Base-by-base conservation (phyloP, 2,113 vertebrate genomes). In the Toxostoma redivivum region DNA sequence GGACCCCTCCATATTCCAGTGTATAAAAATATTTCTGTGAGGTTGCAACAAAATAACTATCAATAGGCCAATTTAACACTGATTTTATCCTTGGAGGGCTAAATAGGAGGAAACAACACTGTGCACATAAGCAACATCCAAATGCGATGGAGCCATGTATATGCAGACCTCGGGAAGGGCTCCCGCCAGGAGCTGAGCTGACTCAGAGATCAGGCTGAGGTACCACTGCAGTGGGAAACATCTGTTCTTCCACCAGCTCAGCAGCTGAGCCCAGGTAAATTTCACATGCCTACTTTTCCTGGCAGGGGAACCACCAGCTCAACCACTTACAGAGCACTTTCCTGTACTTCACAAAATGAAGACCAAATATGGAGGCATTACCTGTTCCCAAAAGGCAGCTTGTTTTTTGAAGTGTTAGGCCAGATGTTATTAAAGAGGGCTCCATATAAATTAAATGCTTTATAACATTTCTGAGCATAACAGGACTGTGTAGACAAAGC, bases 61-160 rank as follows among this genome's bases (percentile, higher is more conserved):
- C 9, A 4, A 28, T 1, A 47, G 30, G 9, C 17, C 69, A 22
- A 40, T 22, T 66, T 38, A 78, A 27, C 28, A 27, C 15, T 4
- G 44, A 53, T 42, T 79, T 67, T 67, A 71, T 12, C 25, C 35
- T 23, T 9, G 40, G 54, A 44, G 13, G 24, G 21, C 28, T 33
- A 11, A 72, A 45, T 1, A n/a, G 47, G 65, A 84, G 11, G 40
- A 74, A 84, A 51, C 25, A 37, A 2, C 22, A 21, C 9, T 0
- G 1, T 15, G 51, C 37, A 30, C 19, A 14, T 2, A 23, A 84
- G 30, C 28, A 57, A 40, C 11, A 10, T 22, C 38, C 47, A 37
- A 73, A 30, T 42, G 6, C 0, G 0, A n/a, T 2, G 37, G 56
- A 71, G 27, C 42, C 4, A 2, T 3, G 30, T 5, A 30, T 1